Evolutionary conservation across 2,888 invertebrate genomes (phyloP), one percentile per base, ranked within the genome.

Genomic region (Melanophora roralis): DNA sequence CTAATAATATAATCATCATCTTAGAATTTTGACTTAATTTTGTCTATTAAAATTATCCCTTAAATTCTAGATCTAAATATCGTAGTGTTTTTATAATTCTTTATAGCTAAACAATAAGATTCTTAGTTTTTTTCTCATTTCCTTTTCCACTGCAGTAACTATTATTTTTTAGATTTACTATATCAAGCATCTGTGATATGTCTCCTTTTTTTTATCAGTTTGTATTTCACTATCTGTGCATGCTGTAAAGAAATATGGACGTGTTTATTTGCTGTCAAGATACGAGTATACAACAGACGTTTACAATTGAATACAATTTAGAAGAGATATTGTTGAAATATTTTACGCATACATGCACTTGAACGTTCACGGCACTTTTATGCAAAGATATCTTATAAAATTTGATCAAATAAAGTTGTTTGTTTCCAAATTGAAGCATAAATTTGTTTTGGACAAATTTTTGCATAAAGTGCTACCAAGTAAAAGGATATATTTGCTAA

Each of bases 221-320:
- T 49, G 40, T 53, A n/a, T 34, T 32, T 57, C 49, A 55, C 45
- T 57, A 49, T 14, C 34, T 14, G 23, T 16, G 7, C 23, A 23
- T 21, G 16, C 7, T 49, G 49, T 11, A 23, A 45, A 55, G 27
- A 27, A 47, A 38, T 40, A 51, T 62, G 51, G 43, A 45, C 47
- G 65, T 72, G 16, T 53, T 68, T 68, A 45, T 7, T 23, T 59
- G 45, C 65, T 72, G 77, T 77, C 77, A 77, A 77, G 77, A 77
- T 77, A 72, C 45, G 14, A 53, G 32, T 45, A 38, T 32, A 49
- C 9, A 11, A 2, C 34, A 16, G 65, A 45, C 53, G 53, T 65
- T 77, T 72, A 47, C 38, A 67, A 53, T 32, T 60, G 38, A 65
- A 77, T 67, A 38, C 60, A 21, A 72, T 72, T 67, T 72, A 45